phyloP scores from a whole-genome alignment of 2,113 vertebrate genomes.

The Spilogale gracilis region DNA sequence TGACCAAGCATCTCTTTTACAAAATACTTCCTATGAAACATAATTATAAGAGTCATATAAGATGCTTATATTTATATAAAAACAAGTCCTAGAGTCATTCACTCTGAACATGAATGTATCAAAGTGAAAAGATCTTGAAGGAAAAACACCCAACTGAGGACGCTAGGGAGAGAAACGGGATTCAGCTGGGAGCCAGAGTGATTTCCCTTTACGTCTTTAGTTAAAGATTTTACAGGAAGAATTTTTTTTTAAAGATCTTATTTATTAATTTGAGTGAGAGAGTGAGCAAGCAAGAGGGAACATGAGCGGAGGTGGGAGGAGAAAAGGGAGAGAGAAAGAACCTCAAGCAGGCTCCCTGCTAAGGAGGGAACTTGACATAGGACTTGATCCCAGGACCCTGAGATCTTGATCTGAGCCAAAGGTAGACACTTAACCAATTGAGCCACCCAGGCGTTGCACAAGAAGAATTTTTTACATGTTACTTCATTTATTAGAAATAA shows the following conservation, averaged over 20 bases:
- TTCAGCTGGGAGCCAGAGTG: background rate
- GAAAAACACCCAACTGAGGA: background rate
- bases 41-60: background rate
- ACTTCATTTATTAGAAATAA: background rate
- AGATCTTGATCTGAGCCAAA: background rate
- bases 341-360: background rate
- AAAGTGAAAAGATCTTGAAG: background rate
- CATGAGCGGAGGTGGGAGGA: background rate
- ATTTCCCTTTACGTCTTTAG: background rate
- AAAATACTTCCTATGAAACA: background rate
- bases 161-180: background rate
- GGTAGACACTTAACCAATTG: background rate
- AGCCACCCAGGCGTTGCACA: background rate
- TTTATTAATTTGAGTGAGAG: background rate
- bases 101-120: background rate
- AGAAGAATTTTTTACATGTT: background rate
- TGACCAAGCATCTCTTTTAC: background rate
- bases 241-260: background rate
- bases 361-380: background rate
- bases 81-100: background rate
- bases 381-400: background rate
- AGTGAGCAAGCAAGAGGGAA: background rate
- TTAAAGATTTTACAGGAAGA: background rate
- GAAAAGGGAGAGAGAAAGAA: background rate
- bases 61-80: background rate